Evolutionary conservation across 1,140 invertebrate species (phyloP).

Genomic region (Parapsyche elsis): DNA sequence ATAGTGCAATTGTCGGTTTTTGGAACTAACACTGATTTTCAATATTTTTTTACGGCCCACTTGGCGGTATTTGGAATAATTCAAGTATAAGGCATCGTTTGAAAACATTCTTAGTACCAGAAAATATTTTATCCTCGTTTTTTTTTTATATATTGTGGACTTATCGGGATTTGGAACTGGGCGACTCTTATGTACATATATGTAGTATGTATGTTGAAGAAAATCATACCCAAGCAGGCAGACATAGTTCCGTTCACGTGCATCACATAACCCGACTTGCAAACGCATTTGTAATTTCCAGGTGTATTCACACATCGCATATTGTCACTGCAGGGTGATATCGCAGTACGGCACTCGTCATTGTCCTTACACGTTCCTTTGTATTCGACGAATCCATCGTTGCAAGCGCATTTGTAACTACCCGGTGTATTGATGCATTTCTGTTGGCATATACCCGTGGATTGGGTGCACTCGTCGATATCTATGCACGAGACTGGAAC

Average conservation of each 20-base stretch:
- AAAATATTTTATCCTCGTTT: no score
- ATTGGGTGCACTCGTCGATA: slow-evolving; percentile 73
- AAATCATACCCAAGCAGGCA: slow-evolving; percentile 58
- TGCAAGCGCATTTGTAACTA: slow-evolving; percentile 69
- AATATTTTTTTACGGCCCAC: no score
- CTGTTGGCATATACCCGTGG: slow-evolving; percentile 72
- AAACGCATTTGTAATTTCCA: slow-evolving; percentile 80
- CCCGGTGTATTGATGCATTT: slow-evolving; percentile 73
- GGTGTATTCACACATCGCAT: slow-evolving; percentile 83
- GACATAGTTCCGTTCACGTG: slow-evolving; percentile 56
- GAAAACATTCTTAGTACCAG: no score
- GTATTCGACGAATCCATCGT: slow-evolving; percentile 43
- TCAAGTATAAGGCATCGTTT: no score
- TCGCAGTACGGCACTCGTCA: slow-evolving; percentile 81
- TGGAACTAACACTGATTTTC: no score
- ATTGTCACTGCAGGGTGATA: slow-evolving; percentile 73
- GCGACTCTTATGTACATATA: no score
- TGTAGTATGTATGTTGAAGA: not conserved
- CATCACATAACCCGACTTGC: slow-evolving; percentile 78
- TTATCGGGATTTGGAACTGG: no score
- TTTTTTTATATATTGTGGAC: no score
- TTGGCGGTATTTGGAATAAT: no score
- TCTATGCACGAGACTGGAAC: slow-evolving; percentile 72
- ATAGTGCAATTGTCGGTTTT: no score
- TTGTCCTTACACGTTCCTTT: slow-evolving; percentile 75